Evolutionary conservation across 2,888 invertebrate species (phyloP), one percentile per base, ranked within the genome.

Genomic region (Phymatocera aterrima): DNA sequence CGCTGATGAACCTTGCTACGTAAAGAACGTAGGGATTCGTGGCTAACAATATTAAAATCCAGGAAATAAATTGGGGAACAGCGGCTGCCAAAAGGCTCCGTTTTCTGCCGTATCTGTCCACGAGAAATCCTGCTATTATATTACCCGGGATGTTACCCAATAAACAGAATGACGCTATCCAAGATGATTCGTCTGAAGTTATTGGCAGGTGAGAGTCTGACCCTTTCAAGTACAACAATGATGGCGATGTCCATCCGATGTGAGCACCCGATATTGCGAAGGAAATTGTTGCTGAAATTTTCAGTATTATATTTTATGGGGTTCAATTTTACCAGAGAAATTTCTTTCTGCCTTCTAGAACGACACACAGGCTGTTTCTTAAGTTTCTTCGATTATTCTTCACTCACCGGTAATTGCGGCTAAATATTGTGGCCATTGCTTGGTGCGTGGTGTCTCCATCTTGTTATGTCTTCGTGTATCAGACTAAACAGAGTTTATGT

Each of bases 21-120:
- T 94, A 93, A n/a, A 95, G 91, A 65, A 93, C 86, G 57, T 91
- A 89, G 1, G 93, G 92, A 3, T 92, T 92, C 75, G 92, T 91
- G 37, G 94, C 94, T 46, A 92, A 89, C 81, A 94, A 93, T 83
- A 95, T 92, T 83, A 94, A 89, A 46, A 94, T 87, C 92, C 93
- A 93, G 83, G 93, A 93, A 81, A 93, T 77, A 46, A 92, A 88
- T 24, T 94, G 92, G 0, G 94, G 94, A 6, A 94, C 84, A 0
- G 93, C 91, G 0, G 93, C 91, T 3, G 91, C 83, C 60, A 93
- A 87, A 1, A 94, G 88, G 1, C 93, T 92, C 4, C 90, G 90
- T 48, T 92, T 92, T 0, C 94, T 92, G 2, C 94, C 94, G 0
- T 92, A 87, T 74, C 90, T 91, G 84, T 94, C 93, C 82, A 92